These are phyloP conservation scores for Cebus imitator DNA, from an alignment of 2,113 vertebrate species.

Conservation along the genomic window DNA sequence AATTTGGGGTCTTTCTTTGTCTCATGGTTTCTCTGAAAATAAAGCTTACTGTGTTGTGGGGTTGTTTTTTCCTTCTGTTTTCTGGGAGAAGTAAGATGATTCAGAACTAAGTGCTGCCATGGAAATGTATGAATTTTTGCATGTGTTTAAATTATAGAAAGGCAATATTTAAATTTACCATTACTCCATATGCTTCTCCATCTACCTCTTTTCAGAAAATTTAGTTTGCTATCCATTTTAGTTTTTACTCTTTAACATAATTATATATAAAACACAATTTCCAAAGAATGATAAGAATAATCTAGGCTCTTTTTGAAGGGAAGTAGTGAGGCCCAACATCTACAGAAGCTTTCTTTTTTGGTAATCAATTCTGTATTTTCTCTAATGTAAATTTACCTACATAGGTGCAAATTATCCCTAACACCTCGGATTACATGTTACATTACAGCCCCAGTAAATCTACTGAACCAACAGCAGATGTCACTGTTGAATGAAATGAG, in stretches of 20 bases:
- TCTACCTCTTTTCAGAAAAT: neutral
- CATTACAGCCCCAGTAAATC: neutral
- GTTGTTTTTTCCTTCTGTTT: neutral
- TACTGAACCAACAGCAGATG: conserved; percentile 64
- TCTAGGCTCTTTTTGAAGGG: neutral
- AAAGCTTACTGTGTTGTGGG: neutral
- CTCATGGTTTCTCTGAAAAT: neutral
- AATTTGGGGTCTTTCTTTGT: neutral
- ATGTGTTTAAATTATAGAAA: conserved; percentile 7
- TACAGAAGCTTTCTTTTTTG: neutral
- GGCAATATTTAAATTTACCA: neutral
- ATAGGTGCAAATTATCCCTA: neutral
- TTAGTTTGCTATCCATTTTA: neutral
- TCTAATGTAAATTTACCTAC: neutral
- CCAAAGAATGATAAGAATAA: neutral
- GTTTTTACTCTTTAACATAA: neutral
- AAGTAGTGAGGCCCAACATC: neutral
- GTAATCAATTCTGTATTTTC: neutral
- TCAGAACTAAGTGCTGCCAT: neutral
- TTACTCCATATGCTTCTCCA: neutral
- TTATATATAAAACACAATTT: neutral
- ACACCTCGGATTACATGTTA: neutral
- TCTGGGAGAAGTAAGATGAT: neutral
- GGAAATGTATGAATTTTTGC: neutral
- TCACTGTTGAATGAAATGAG: conserved; percentile 69